A percentile compares a stretch with the other conserved stretches of the same genome.
These are phyloP conservation scores for Lasioglossum calceatum DNA, from an alignment of 2,888 invertebrate species.

Conservation along the genomic window DNA sequence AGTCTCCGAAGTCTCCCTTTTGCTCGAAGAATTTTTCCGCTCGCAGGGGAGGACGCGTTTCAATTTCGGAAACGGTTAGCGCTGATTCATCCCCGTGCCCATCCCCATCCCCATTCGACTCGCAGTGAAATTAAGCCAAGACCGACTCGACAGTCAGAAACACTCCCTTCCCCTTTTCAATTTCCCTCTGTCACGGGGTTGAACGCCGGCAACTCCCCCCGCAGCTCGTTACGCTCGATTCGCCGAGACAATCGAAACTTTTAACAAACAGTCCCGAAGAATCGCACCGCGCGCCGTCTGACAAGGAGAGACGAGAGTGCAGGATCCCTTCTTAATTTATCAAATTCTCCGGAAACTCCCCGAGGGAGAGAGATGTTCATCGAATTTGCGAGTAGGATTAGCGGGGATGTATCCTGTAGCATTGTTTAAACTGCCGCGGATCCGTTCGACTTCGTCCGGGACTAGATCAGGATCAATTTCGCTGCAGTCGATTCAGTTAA, in stretches of 20 bases:
- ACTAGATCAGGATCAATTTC: constrained; percentile 26
- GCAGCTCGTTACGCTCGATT: constrained; percentile 11
- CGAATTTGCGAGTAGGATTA: background rate
- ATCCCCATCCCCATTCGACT: background rate
- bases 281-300: background rate
- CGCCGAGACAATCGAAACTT: constrained; percentile 16
- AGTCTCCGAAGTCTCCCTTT: background rate
- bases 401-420: background rate
- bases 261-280: background rate
- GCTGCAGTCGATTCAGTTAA: constrained; percentile 26
- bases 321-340: background rate
- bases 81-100: background rate
- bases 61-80: background rate
- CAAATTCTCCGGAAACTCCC: background rate
- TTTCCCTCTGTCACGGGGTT: background rate
- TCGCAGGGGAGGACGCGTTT: background rate
- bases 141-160: background rate
- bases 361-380: background rate
- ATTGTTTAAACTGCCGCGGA: constrained; percentile 21
- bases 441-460: background rate
- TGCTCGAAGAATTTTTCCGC: background rate
- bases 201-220: background rate
- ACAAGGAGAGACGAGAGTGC: background rate
- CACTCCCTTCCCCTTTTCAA: background rate
- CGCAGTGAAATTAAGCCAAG: background rate